These are phyloP conservation scores for Lasioglossum morio DNA, from an alignment of 2,888 invertebrate genomes.

Conservation along the genomic window DNA sequence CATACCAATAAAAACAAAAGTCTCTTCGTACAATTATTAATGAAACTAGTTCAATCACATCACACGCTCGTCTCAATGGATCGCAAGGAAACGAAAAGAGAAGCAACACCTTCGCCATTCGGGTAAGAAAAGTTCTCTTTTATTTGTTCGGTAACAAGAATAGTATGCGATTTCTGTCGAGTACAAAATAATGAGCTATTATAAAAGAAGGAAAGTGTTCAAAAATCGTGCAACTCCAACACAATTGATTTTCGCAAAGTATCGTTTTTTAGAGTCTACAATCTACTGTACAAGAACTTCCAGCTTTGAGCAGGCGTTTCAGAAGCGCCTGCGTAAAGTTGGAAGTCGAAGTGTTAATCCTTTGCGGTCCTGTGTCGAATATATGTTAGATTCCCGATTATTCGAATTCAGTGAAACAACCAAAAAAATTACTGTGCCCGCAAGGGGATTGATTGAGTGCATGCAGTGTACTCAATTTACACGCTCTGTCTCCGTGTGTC, in stretches of 20 bases:
- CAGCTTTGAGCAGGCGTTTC: neutral
- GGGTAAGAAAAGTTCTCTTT: slow-evolving; percentile 29
- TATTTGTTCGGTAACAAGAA: slow-evolving; percentile 34
- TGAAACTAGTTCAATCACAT: slow-evolving; percentile 71
- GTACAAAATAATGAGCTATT: slow-evolving; percentile 5
- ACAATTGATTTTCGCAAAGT: neutral
- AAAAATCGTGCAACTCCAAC: neutral
- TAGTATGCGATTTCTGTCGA: slow-evolving; percentile 15
- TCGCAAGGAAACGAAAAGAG: slow-evolving; percentile 46
- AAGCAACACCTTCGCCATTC: neutral
- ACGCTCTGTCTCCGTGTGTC: slow-evolving; percentile 9
- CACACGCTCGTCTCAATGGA: slow-evolving; percentile 63
- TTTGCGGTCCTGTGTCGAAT: neutral
- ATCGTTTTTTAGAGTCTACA: neutral
- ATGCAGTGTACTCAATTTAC: neutral
- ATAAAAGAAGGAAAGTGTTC: neutral
- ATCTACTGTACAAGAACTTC: neutral
- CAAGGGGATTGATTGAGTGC: neutral
- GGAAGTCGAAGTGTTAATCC: neutral
- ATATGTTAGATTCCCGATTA: neutral
- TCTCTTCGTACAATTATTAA: slow-evolving; percentile 69
- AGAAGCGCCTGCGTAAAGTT: neutral
- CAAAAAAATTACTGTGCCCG: neutral
- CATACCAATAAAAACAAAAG: slow-evolving; percentile 66
- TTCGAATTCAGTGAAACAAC: neutral